Evolutionary conservation across 1,140 invertebrate species (phyloP).

Genomic region (Zaprionus gabonicus): DNA sequence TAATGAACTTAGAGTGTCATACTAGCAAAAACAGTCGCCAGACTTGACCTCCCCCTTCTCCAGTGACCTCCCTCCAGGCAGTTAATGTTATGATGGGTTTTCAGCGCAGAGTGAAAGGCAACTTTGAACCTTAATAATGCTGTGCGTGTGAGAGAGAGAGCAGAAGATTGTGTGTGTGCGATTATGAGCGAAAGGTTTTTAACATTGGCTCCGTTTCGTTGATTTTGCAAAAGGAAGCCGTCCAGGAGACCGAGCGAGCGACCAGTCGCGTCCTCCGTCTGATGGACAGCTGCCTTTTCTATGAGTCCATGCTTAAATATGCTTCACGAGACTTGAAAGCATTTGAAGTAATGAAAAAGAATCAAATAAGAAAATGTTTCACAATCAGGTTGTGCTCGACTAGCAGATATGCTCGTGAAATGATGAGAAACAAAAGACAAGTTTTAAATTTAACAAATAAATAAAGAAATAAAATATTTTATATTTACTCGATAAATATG

Average conservation of each 20-base stretch:
- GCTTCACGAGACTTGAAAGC: conserved; percentile 76
- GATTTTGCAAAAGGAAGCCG: conserved; percentile 46
- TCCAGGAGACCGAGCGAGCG: conserved; percentile 2
- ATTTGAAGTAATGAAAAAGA: conserved; percentile 76
- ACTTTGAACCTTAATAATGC: conserved; percentile 69
- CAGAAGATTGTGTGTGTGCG: conserved; percentile 18
- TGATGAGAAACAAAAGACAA: not conserved
- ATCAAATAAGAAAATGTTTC: conserved; percentile 37
- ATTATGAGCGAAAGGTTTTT: conserved; percentile 57
- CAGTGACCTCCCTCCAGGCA: not conserved
- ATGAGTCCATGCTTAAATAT: conserved; percentile 73
- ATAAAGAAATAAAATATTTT: too few species aligned
- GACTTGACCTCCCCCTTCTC: not conserved
- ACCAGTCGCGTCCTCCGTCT: not conserved
- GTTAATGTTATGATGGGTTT: conserved; percentile 79
- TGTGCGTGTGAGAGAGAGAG: conserved; percentile 21
- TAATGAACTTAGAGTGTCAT: conserved; percentile 82
- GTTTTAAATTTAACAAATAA: not conserved
- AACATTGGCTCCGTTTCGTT: conserved; percentile 61
- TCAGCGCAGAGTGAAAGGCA: conserved; percentile 50
- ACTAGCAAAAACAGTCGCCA: conserved; percentile 48
- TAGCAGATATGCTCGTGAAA: conserved; percentile 5
- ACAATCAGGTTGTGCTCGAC: conserved; percentile 28
- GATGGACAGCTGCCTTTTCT: conserved; percentile 46
- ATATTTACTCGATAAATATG: too few species aligned